These are phyloP conservation scores for Drosophila niveifrons DNA, from an alignment of 2,888 invertebrate genomes.

Conservation along the genomic window DNA sequence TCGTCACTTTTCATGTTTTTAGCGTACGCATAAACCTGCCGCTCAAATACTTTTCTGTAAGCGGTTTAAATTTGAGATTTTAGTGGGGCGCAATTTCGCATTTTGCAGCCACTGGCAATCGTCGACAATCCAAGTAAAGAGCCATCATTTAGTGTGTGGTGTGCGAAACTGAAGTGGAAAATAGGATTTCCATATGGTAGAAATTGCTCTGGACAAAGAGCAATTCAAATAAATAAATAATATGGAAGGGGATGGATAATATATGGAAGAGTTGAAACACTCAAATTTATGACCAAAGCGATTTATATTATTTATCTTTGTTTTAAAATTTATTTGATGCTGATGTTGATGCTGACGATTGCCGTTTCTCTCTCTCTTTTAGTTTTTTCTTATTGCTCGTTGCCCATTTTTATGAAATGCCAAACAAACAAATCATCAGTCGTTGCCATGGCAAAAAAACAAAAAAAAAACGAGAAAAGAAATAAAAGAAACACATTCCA, in stretches of 20 bases:
- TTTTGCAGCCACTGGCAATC: conserved; percentile 7
- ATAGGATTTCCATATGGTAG: conserved; percentile 21
- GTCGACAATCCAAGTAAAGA: conserved; percentile 10
- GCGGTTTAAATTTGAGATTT: conserved; percentile 42
- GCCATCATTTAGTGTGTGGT: conserved; percentile 3
- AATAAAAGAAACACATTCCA: conserved; percentile 21
- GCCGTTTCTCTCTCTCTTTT: conserved; percentile 7
- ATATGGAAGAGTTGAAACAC: conserved; percentile 11
- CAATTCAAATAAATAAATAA: conserved; percentile 38
- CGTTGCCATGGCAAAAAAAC: not conserved
- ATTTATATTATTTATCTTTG: conserved; percentile 58
- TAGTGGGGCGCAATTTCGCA: not conserved
- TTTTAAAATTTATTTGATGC: conserved; percentile 54
- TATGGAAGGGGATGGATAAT: conserved; percentile 4
- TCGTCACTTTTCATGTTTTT: not conserved
- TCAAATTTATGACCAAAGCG: conserved; percentile 20
- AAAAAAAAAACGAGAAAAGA: conserved; percentile 7
- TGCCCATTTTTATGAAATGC: conserved; percentile 17
- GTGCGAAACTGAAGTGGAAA: conserved; percentile 10
- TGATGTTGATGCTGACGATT: conserved; percentile 14
- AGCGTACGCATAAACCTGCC: conserved; percentile 10
- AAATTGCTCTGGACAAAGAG: conserved; percentile 18
- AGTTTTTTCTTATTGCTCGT: conserved; percentile 9
- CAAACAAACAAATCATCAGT: conserved; percentile 64
- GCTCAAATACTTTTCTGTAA: conserved; percentile 27